Conservation (phyloP, 2,888 invertebrate genomes). For the Bellardia pandia region DNA sequence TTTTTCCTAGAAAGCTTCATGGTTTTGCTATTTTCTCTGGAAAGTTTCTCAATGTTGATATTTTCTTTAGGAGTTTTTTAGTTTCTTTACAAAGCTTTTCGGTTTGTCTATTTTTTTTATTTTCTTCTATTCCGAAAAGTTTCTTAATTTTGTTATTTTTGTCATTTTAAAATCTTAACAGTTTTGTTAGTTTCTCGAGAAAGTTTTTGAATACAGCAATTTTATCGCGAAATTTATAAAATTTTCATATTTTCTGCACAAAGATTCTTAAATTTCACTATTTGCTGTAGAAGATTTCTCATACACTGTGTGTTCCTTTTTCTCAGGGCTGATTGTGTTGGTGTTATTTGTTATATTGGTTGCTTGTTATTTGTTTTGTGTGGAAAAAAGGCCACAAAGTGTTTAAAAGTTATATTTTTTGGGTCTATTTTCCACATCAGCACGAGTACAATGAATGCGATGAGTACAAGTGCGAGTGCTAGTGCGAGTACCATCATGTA, state of each 20-base stretch:
- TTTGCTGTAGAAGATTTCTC: not conserved
- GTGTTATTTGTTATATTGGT: constrained; percentile 6
- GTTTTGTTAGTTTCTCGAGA: no score
- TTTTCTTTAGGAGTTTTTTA: not conserved
- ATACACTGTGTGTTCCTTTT: constrained; percentile 23
- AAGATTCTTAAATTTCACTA: no score
- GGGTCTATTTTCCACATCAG: constrained; percentile 47
- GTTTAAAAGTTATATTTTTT: constrained; percentile 61
- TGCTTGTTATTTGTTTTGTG: constrained; percentile 41
- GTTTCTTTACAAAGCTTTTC: not conserved
- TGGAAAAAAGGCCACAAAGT: constrained; percentile 65
- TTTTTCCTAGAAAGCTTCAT: not conserved
- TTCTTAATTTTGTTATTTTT: not conserved
- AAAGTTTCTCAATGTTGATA: not conserved
- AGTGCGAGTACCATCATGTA: constrained; percentile 47
- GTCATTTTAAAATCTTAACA: no score
- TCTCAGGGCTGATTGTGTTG: not conserved
- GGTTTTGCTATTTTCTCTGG: not conserved
- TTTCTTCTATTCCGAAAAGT: not conserved
- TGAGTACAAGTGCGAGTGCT: constrained; percentile 51
- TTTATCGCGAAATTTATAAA: no score
- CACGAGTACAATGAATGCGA: constrained; percentile 23
- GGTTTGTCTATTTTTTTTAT: not conserved
- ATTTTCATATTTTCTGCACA: no score
- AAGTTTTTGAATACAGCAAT: no score